Evolutionary conservation across 2,888 invertebrate genomes (phyloP), one percentile per base, ranked within the genome.

Genomic region (Flexamia atlantica): DNA sequence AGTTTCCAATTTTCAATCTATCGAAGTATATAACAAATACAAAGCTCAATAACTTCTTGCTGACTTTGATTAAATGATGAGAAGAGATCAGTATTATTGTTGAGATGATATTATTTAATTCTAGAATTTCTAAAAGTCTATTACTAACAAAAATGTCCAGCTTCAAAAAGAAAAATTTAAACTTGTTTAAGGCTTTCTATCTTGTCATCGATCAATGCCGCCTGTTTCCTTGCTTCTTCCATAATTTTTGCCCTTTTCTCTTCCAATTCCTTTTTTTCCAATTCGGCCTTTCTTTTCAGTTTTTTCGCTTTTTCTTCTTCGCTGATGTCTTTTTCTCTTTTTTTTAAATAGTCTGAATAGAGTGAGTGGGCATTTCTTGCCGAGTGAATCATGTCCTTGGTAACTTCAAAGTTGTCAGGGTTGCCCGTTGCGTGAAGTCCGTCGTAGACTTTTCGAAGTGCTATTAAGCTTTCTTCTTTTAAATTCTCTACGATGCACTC

Each of bases 401-500:
- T 23, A 28, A 82, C 72, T 1, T 5, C 25, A 5, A 70, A 36
- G 23, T 53, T 20, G 4, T 82, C 32, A 10, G 72, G 4, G 17
- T 25, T 30, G 2, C 81, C 81, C 32, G 64, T 12, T 60, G 25
- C 12, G 14, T 10, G 10, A 3, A 82, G 2, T 14, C 46, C 14
- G 17, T 46, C 46, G 14, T 46, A 46, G 2, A 46, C 46, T 2
- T 14, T 14, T 46, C 46, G 7, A 14, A 14, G 46, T 42, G 4
- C 17, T n/a, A 50, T 72, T 72, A 82, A 17, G 50, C 25, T 25
- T 30, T 82, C 70, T 53, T 82, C 42, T 28, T 23, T 70, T 3
- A 82, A 10, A 12, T 74, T 81, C 25, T 85, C 83, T 17, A 72
- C 80, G 1, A 80, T n/a, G 14, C 64, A 32, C 50, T 74, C 50